These are phyloP conservation scores for Zonitis immaculata DNA, from an alignment of 2,888 invertebrate genomes.

Conservation along the genomic window DNA sequence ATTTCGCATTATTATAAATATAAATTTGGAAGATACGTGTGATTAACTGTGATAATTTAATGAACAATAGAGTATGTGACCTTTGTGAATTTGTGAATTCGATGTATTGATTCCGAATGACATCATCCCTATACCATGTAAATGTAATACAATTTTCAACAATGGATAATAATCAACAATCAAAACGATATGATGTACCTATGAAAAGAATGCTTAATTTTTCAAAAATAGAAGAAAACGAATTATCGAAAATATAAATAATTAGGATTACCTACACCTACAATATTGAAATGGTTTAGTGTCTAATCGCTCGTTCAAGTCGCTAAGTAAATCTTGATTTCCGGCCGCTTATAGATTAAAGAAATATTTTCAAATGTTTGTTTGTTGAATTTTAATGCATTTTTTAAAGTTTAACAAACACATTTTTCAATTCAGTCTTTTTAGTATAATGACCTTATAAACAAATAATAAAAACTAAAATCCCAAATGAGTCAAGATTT, in stretches of 20 bases:
- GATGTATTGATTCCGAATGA: neutral
- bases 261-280: too few species aligned
- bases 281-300: neutral
- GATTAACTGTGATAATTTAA: slow-evolving; percentile 5
- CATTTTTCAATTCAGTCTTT: neutral
- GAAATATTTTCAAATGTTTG: neutral
- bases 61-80: slow-evolving; percentile 5
- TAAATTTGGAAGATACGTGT: neutral
- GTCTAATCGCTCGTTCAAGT: neutral
- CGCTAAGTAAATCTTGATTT: neutral
- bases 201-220: too few species aligned
- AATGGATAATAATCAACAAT: neutral
- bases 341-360: neutral
- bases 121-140: neutral
- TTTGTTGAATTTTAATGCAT: neutral
- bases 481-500: neutral
- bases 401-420: too few species aligned
- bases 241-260: too few species aligned
- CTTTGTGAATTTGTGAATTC: slow-evolving; percentile 3
- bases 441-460: neutral
- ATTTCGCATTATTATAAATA: slow-evolving; percentile 1
- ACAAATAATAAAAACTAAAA: neutral
- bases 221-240: too few species aligned
- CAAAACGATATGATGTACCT: neutral
- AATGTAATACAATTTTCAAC: neutral